Base-by-base conservation (phyloP, 1,140 invertebrate species). In the Drosophila seguyi region DNA sequence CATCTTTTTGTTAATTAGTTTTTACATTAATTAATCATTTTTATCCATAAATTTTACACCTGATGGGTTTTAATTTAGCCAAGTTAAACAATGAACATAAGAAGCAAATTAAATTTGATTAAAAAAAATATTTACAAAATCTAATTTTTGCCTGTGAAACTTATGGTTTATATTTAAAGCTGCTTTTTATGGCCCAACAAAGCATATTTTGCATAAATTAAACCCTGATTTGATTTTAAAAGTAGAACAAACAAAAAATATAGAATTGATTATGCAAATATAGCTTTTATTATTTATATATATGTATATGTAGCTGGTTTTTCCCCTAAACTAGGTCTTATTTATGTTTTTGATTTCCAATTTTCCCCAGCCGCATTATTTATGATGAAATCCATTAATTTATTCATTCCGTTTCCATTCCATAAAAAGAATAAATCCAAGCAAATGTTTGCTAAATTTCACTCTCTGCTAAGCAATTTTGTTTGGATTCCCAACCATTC, bases 401-500 rank as follows among this genome's bases (percentile, higher is more conserved):
- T 50, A 71, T 71, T 72, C 42, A 69, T 45, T 31, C n/a, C 16
- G 18, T 25, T 25, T 0, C 14, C 18, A 18, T 18, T 31, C 13
- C 3, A 31, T 20, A 53, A 53, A 53, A 53, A 36, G 22, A 27
- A 65, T 60, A 59, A 59, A 65, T 59, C 56, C 38, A 65, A 72
- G 42, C 31, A 58, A 71, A 71, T 36, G 42, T 56, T 22, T 27
- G 16, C 18, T 10, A 41, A 25, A 72, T 72, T 72, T 71, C 41
- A 72, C 66, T 45, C 68, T 58, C 66, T 39, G 50, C 42, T 44
- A 31, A 59, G 29, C 66, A 72, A 72, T 48, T 71, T 22, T 44
- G 66, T 27, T 72, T 39, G 47, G 44, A 72, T 59, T 48, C 25
- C 68, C 68, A 44, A 18, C 45, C 42, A 72, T 57, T 48, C 42